Conservation (phyloP, 2,888 invertebrate genomes). For the Sussaba pulchella region DNA sequence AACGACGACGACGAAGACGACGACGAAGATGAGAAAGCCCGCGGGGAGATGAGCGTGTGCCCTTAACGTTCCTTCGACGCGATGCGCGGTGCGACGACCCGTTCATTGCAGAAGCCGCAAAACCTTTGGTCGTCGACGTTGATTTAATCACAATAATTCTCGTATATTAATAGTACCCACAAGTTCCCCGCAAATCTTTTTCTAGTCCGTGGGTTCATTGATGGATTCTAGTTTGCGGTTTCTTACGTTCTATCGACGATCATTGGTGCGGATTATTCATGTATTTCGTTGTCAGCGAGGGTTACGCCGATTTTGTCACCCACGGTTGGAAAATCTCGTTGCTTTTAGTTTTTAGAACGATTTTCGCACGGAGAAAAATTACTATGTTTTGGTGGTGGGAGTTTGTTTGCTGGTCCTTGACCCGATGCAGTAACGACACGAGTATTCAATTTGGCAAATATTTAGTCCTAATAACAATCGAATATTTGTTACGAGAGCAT, state of each 20-base stretch:
- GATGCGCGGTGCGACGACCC: slow-evolving; percentile 68
- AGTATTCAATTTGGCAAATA: too few species aligned
- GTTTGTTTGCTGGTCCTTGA: too few species aligned
- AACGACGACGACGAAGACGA: slow-evolving; percentile 20
- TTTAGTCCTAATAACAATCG: too few species aligned
- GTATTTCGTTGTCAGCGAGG: too few species aligned
- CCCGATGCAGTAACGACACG: too few species aligned
- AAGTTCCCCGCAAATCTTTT: not conserved
- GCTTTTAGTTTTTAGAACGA: too few species aligned
- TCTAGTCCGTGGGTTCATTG: slow-evolving; percentile 48
- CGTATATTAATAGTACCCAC: slow-evolving; percentile 46
- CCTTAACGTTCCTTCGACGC: slow-evolving; percentile 57
- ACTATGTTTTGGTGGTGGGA: too few species aligned
- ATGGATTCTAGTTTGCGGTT: slow-evolving; percentile 1
- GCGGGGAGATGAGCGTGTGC: slow-evolving; percentile 8
- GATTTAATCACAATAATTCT: slow-evolving; percentile 45
- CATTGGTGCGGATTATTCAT: too few species aligned
- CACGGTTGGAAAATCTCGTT: too few species aligned
- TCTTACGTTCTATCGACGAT: slow-evolving; percentile 4
- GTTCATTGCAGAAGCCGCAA: slow-evolving; percentile 39
- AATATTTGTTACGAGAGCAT: too few species aligned
- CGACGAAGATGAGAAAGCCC: slow-evolving; percentile 25
- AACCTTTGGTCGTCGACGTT: slow-evolving; percentile 31
- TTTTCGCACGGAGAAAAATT: too few species aligned
- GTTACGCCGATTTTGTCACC: too few species aligned